phyloP scores from a whole-genome alignment of 2,113 vertebrate genomes.

The Bombycilla garrulus region DNA sequence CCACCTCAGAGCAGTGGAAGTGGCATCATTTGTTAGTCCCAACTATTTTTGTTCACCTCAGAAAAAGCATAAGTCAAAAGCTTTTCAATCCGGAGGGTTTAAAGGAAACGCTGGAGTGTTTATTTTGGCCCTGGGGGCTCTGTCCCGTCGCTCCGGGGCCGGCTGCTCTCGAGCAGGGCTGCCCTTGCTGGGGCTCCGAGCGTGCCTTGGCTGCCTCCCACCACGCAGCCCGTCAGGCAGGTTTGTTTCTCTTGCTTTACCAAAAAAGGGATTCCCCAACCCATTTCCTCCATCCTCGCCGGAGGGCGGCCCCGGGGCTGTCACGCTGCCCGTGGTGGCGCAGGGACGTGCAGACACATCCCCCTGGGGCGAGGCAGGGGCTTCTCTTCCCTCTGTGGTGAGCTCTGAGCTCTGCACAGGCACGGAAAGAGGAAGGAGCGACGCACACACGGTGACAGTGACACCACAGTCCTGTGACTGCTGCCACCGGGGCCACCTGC shows the following conservation, averaged over 20 bases:
- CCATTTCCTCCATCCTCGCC: background rate
- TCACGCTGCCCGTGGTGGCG: fast-evolving
- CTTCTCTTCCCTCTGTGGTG: background rate
- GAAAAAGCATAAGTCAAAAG: background rate
- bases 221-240: background rate
- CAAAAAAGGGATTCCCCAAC: constrained; percentile 3
- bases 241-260: background rate
- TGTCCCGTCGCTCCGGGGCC: background rate
- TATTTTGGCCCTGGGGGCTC: background rate
- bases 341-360: background rate
- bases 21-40: background rate
- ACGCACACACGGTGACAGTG: constrained; percentile 18
- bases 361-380: fast-evolving
- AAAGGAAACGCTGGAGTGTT: background rate
- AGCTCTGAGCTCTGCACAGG: background rate
- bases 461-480: constrained; percentile 73
- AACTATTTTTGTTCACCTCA: background rate
- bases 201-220: background rate
- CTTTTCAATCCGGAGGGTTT: background rate
- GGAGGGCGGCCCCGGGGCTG: background rate
- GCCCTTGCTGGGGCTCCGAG: background rate
- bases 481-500: constrained; percentile 67
- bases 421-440: constrained; percentile 8
- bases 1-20: background rate
- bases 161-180: background rate